A percentile compares a stretch with the other conserved stretches of the same genome.
Evolutionary conservation across 2,888 invertebrate genomes (phyloP).

Genomic region (Drosophila histrio): DNA sequence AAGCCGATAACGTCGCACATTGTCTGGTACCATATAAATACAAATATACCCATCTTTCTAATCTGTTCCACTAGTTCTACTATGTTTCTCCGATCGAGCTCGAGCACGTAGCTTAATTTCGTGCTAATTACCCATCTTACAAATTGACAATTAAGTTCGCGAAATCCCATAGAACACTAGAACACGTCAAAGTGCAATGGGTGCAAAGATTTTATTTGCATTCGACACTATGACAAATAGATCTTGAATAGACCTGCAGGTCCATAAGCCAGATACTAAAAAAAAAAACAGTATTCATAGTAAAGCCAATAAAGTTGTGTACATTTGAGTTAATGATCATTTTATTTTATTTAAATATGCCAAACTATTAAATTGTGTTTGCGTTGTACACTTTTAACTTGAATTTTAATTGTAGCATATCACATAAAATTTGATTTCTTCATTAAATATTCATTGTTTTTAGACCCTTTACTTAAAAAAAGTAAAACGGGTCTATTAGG

Average conservation of each 20-base stretch:
- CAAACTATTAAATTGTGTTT: too few relatives aligned
- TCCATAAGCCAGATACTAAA: not conserved
- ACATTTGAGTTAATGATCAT: too few relatives aligned
- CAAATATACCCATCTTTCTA: conserved; percentile 16
- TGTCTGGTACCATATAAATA: not conserved
- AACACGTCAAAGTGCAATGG: conserved; percentile 41
- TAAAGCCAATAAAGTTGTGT: too few relatives aligned
- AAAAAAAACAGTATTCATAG: not conserved
- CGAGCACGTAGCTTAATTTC: conserved; percentile 15
- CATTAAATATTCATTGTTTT: too few relatives aligned
- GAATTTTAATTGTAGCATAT: too few relatives aligned
- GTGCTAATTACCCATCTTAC: not conserved
- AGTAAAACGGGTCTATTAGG: too few relatives aligned
- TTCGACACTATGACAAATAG: not conserved
- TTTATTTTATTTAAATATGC: too few relatives aligned
- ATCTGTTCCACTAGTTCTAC: conserved; percentile 8
- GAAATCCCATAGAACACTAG: not conserved
- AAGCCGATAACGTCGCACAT: conserved; percentile 51
- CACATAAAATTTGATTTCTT: too few relatives aligned
- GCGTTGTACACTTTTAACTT: too few relatives aligned
- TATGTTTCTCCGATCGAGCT: not conserved
- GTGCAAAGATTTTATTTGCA: conserved; percentile 25
- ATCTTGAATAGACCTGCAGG: not conserved
- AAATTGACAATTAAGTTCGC: not conserved
- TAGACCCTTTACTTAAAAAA: too few relatives aligned